A percentile compares a stretch with the other conserved stretches of the same genome.
phyloP scores from a whole-genome alignment of 1,140 invertebrate species.

The Eufriesea mexicana region DNA sequence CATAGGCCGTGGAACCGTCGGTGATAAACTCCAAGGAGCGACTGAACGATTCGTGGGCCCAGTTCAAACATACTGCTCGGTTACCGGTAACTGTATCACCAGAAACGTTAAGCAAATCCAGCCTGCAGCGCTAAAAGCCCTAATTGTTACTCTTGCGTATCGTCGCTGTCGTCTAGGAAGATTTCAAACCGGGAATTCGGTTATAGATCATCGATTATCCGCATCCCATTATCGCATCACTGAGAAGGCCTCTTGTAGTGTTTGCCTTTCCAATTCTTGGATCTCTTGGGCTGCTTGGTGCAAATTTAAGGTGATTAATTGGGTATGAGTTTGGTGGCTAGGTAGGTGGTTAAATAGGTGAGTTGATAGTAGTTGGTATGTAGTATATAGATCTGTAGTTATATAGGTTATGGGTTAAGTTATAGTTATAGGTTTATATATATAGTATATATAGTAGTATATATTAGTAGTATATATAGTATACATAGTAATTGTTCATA shows the following conservation, averaged over 20 bases:
- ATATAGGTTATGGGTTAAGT: too few species aligned
- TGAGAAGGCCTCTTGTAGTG: too few species aligned
- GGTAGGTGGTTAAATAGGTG: too few species aligned
- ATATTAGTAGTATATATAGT: too few species aligned
- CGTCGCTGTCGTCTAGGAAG: slow-evolving; percentile 27
- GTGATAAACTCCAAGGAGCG: slow-evolving; percentile 50
- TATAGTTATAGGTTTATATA: too few species aligned
- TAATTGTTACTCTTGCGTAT: slow-evolving; percentile 76
- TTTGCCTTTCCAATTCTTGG: not conserved
- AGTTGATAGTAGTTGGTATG: too few species aligned
- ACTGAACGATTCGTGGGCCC: slow-evolving; percentile 66
- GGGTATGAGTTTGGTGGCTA: too few species aligned
- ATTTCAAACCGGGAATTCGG: slow-evolving; percentile 35
- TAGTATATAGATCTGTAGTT: too few species aligned
- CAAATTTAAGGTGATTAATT: not conserved
- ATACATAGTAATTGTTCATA: too few species aligned
- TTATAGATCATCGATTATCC: slow-evolving; percentile 1
- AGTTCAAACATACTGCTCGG: slow-evolving; percentile 54
- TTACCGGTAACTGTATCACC: slow-evolving; percentile 77
- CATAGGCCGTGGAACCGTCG: slow-evolving; percentile 38
- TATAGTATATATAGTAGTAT: too few species aligned
- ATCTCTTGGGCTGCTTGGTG: not conserved
- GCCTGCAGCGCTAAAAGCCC: slow-evolving; percentile 69
- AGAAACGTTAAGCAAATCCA: slow-evolving; percentile 79
- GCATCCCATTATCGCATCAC: not conserved